A percentile compares a stretch with the other conserved stretches of the same genome.
phyloP scores from a whole-genome alignment of 2,113 vertebrate genomes.

The Rafetus swinhoei region DNA sequence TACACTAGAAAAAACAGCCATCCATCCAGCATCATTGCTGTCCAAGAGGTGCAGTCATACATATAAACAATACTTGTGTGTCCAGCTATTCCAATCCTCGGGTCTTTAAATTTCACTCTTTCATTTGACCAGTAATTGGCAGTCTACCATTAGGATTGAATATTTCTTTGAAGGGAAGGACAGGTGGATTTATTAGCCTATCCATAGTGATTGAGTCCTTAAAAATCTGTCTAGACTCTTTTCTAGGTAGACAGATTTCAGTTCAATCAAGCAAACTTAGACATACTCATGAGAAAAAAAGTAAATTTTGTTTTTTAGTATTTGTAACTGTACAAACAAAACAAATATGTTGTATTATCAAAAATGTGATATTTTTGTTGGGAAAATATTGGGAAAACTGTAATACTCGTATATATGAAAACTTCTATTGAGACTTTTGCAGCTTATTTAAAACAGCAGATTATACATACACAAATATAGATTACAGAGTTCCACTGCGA shows the following conservation, averaged over 20 bases:
- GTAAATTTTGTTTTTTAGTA: not conserved
- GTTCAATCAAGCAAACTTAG: not conserved
- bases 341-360: not conserved
- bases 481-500: conserved; percentile 38
- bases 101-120: not conserved
- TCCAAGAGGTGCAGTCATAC: not conserved
- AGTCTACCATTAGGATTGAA: not conserved
- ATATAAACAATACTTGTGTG: not conserved
- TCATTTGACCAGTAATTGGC: not conserved
- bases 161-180: not conserved
- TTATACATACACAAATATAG: conserved; percentile 59
- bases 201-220: not conserved
- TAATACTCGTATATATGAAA: not conserved
- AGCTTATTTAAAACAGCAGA: conserved; percentile 86
- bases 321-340: not conserved
- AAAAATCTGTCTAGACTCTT: not conserved
- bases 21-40: not conserved
- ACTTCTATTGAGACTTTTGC: conserved; percentile 36
- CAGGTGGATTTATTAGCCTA: not conserved
- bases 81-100: not conserved
- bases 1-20: not conserved
- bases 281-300: not conserved
- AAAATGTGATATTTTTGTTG: not conserved
- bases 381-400: not conserved
- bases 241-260: not conserved